Evolutionary conservation across 2,888 invertebrate species (phyloP).

Genomic region (Theretra japonica): DNA sequence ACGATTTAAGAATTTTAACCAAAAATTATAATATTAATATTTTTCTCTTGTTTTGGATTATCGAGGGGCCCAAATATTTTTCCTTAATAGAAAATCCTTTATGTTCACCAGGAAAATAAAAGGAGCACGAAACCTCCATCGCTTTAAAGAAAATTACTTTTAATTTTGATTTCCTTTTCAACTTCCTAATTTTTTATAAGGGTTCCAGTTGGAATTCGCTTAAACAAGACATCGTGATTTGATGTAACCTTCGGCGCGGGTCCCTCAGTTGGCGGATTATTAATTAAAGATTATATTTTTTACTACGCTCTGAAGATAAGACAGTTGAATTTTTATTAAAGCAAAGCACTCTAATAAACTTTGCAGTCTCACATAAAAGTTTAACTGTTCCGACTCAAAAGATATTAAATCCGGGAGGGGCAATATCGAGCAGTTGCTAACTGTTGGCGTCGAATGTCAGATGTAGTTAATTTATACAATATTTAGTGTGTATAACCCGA

Average conservation of each 20-base stretch:
- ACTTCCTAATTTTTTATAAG: not conserved
- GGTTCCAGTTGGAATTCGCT: not conserved
- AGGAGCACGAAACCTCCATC: not conserved
- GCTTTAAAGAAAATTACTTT: constrained; percentile 6
- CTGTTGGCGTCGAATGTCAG: constrained; percentile 30
- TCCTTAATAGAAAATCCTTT: not conserved
- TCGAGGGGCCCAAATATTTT: not conserved
- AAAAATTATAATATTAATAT: too few species aligned
- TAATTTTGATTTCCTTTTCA: not conserved
- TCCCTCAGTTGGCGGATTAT: not conserved
- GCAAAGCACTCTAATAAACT: constrained; percentile 16
- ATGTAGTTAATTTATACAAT: constrained; percentile 57
- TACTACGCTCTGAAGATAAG: constrained; percentile 8
- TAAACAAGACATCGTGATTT: not conserved
- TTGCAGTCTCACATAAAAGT: constrained; percentile 18
- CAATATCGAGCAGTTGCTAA: constrained; percentile 27
- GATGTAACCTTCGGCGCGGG: not conserved
- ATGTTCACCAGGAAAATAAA: not conserved
- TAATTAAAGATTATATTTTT: constrained; percentile 23
- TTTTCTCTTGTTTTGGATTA: too few species aligned
- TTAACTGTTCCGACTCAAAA: constrained; percentile 15
- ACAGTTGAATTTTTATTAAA: constrained; percentile 25
- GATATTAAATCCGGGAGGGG: constrained; percentile 17
- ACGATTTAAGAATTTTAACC: too few species aligned
- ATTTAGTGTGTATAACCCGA: constrained; percentile 57